Base-by-base conservation (phyloP, 2,888 invertebrate genomes). In the Hydriomena furcata region DNA sequence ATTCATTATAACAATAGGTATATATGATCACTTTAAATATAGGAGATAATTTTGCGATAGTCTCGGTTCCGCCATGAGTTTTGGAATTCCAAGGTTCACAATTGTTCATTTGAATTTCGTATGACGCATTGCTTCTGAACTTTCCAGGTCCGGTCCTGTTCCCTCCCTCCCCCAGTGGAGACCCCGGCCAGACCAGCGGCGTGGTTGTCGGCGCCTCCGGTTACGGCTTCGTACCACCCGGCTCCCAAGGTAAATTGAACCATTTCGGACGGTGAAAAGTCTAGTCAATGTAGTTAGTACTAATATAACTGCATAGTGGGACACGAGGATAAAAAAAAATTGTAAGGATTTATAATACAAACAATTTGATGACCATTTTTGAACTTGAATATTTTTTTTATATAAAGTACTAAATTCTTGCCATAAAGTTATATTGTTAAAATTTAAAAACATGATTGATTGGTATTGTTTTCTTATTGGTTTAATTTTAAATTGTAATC, bases 121-220 rank as follows among this genome's bases (percentile, higher is more conserved):
- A 43, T 63, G 63, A 66, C 51, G 51, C 41, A 36, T 44, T 8
- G 2, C 28, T 4, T 56, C 4, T 37, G 40, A 49, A 54, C 36
- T 42, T 86, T 85, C 21, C 91, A 94, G 96, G 96, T 66, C 96
- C 96, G 53, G 95, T 96, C 38, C 92, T 95, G 40, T 96, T 96
- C 89, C 95, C 95, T 25, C 92, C 93, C 50, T 92, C 93, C 13
- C 94, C 94, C 5, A 84, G 92, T 63, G 93, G 93, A 54, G 94
- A 94, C 63, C 92, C 94, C 31, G 90, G 93, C 57, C 94, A 94
- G 79, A 93, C 94, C 62, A 96, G 95, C 75, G 96, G 96, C 10
- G 96, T 96, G 25, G 91, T 96, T 47, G 94, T 94, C 21, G 96
- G 96, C 50, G 96, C 95, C 51, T 96, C 96, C 37, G 96, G 96